A percentile compares a stretch with the other conserved stretches of the same genome.
Evolutionary conservation across 2,888 invertebrate genomes (phyloP).

Genomic region (Drosophila nr. medialis): DNA sequence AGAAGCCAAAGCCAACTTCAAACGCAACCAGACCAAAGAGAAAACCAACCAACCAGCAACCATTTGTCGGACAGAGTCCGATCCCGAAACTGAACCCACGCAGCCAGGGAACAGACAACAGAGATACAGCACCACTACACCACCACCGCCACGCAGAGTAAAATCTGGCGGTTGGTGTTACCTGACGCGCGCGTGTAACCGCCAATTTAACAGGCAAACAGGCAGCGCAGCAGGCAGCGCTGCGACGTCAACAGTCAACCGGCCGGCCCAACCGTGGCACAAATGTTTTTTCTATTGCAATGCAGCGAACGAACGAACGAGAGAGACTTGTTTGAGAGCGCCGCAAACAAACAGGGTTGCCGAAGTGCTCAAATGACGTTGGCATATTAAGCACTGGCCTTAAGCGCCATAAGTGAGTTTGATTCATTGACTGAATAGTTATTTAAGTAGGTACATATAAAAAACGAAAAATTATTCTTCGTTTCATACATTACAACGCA

Average conservation of each 20-base stretch:
- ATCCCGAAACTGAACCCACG: conserved; percentile 29
- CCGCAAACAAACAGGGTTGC: conserved; percentile 27
- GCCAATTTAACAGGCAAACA: conserved; percentile 83
- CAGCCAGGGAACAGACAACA: conserved; percentile 4
- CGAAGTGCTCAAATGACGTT: conserved; percentile 7
- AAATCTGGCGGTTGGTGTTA: conserved; percentile 46
- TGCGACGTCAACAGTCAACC: conserved; percentile 35
- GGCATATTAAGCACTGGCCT: neutral
- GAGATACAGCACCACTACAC: conserved; percentile 23
- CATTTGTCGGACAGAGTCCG: conserved; percentile 16
- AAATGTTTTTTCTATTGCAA: conserved; percentile 7
- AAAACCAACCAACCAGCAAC: conserved; percentile 20
- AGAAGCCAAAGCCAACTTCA: conserved; percentile 27
- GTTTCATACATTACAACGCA: too few relatives aligned
- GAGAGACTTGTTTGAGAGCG: conserved; percentile 4
- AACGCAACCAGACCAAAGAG: conserved; percentile 32
- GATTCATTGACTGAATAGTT: neutral
- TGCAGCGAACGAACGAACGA: conserved; percentile 7
- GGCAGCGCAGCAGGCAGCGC: conserved; percentile 65
- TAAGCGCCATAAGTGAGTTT: neutral
- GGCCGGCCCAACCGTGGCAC: conserved; percentile 27
- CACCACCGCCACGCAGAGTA: conserved; percentile 22
- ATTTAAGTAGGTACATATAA: neutral
- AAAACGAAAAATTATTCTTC: neutral
- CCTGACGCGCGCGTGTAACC: conserved; percentile 83